A percentile compares a stretch with the other conserved stretches of the same genome.
phyloP scores from a whole-genome alignment of 2,113 vertebrate genomes.

The Rynchops niger region DNA sequence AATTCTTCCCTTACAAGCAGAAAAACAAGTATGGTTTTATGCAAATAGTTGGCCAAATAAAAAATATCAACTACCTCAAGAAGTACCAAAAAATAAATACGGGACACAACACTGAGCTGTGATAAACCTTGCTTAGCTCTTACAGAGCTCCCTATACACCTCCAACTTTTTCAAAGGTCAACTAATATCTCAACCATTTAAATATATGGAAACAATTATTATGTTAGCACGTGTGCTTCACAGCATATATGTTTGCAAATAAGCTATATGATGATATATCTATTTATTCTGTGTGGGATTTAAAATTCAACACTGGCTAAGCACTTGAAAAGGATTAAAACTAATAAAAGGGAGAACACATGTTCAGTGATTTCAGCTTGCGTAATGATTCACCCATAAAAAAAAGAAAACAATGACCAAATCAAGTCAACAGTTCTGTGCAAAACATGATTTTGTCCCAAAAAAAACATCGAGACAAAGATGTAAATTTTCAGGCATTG shows the following conservation, averaged over 20 bases:
- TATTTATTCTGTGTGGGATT: conserved; percentile 50
- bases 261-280: conserved; percentile 19
- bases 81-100: background rate
- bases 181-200: background rate
- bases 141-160: background rate
- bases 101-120: background rate
- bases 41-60: background rate
- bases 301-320: conserved; percentile 32
- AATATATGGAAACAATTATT: conserved; percentile 60
- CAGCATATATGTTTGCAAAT: conserved; percentile 46
- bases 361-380: conserved; percentile 27
- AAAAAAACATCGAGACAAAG: background rate
- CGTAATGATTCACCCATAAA: conserved; percentile 11
- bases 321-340: conserved; percentile 48
- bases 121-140: background rate
- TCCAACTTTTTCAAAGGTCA: background rate
- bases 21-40: background rate
- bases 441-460: conserved; percentile 13
- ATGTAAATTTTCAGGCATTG: background rate
- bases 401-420: conserved; percentile 24
- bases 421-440: background rate
- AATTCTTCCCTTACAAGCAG: background rate
- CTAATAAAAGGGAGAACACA: conserved; percentile 49
- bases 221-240: conserved; percentile 46
- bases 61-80: background rate